Evolutionary conservation across 2,113 vertebrate genomes (phyloP).

Genomic region (Xiphophorus maculatus): DNA sequence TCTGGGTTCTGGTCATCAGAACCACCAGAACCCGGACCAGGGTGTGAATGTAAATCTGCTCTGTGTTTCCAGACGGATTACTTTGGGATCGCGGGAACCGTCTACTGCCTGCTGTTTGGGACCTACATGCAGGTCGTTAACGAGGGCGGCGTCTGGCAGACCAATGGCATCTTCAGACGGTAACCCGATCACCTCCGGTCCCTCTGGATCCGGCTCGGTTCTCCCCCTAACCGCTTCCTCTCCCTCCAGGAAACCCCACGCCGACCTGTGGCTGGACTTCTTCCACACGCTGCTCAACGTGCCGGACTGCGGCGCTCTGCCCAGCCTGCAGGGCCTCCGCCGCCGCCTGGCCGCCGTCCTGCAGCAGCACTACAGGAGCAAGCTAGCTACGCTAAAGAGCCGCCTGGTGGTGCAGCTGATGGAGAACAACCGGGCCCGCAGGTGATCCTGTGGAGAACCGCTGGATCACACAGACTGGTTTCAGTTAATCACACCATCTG

Average conservation of each 20-base stretch:
- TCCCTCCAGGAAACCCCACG: slow-evolving; percentile 83
- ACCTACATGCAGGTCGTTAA: slow-evolving; percentile 90
- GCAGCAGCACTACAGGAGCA: slow-evolving; percentile 79
- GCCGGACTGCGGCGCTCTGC: slow-evolving; percentile 77
- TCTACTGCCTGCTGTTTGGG: slow-evolving; percentile 93
- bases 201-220: too few species aligned
- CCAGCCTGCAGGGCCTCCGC: slow-evolving; percentile 77
- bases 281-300: slow-evolving; percentile 90
- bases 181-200: slow-evolving; percentile 32
- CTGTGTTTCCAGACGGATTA: slow-evolving; percentile 86
- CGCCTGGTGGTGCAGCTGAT: slow-evolving; percentile 87
- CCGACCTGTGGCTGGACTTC: slow-evolving; percentile 88
- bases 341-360: slow-evolving; percentile 76
- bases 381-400: slow-evolving; percentile 83
- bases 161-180: slow-evolving; percentile 87
- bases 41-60: not conserved
- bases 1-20: too few species aligned
- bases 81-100: slow-evolving; percentile 91
- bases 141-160: slow-evolving; percentile 86
- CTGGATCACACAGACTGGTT: too few species aligned
- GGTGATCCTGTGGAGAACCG: slow-evolving; percentile 23
- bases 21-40: not conserved
- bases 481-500: too few species aligned
- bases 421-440: slow-evolving; percentile 75
- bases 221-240: not conserved